Percentiles rank a stretch among this genome's conserved stretches.
Conservation (phyloP, 1,140 invertebrate genomes). For the Ostrea edulis region DNA sequence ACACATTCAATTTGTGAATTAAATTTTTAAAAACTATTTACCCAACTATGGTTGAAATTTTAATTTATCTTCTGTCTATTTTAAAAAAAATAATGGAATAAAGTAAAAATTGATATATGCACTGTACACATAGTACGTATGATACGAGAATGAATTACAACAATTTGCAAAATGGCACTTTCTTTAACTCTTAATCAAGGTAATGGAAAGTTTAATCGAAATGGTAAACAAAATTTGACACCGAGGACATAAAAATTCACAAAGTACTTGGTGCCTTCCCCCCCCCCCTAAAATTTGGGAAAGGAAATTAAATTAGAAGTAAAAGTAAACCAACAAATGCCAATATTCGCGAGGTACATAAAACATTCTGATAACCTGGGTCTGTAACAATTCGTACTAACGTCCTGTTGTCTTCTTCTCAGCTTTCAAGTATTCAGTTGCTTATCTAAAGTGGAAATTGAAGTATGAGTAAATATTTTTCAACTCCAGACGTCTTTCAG, state of each 20-base stretch:
- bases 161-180: no score
- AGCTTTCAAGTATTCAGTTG: not conserved
- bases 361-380: not conserved
- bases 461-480: slow-evolving; percentile 5
- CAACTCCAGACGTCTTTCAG: not conserved
- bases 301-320: not conserved
- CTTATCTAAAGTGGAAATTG: not conserved
- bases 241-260: not conserved
- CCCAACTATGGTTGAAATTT: no score
- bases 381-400: not conserved
- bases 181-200: not conserved
- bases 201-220: not conserved
- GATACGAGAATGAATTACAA: no score
- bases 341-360: not conserved
- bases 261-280: no score
- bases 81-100: no score
- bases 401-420: not conserved
- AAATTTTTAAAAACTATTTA: no score
- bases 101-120: no score
- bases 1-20: no score
- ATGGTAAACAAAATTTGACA: not conserved
- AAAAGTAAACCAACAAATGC: not conserved
- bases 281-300: not conserved
- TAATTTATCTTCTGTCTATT: no score
- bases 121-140: no score